Evolutionary conservation across 2,113 vertebrate genomes (phyloP), one percentile per base, ranked within the genome.

Genomic region (Lipophrys pholis): DNA sequence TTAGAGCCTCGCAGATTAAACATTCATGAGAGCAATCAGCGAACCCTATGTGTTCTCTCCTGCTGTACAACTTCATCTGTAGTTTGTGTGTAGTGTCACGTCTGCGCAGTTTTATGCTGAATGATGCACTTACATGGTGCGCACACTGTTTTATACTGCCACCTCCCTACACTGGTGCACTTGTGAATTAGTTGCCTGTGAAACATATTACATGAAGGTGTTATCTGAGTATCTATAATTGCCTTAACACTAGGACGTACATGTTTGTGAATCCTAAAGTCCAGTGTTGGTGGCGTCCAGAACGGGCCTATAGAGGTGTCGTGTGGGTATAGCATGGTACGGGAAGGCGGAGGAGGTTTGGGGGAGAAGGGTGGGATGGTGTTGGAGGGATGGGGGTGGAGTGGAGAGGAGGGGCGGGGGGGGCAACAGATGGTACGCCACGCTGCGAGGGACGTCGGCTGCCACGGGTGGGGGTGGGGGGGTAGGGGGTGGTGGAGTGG

Each of bases 391-490:
- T 54, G 51, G 66, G 51, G 40, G 72, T 16, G 62, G 43, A 15
- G 63, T 46, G 12, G 45, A 14, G 62, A 55, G 55, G 54, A 45
- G 66, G 57, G 8, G 10, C 14, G 16, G 66, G 84, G 86, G 90
- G 81, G 89, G 87, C 89, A 92, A 91, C 93, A 94, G 94, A 94
- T 94, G 94, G 93, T 90, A 92, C 62, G 90, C 90, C 93, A 93
- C 91, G 92, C 92, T 93, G 93, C 85, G 90, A 92, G 89, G 91
- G 90, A 90, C 88, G 86, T 90, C 88, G 92, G 88, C 91, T 91
- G 92, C 94, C 93, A 94, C 92, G 94, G 91, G 91, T 87, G 92
- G 93, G 83, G 7, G 61, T 12, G 69, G 78, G 60, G 51, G 21
- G n/a, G n/a, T n/a, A n/a, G n/a, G 21, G 2, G 53, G 74, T 68